A percentile compares a stretch with the other conserved stretches of the same genome.
These are phyloP conservation scores for Thalassarche chlororhynchos DNA, from an alignment of 2,113 vertebrate genomes.

Conservation along the genomic window DNA sequence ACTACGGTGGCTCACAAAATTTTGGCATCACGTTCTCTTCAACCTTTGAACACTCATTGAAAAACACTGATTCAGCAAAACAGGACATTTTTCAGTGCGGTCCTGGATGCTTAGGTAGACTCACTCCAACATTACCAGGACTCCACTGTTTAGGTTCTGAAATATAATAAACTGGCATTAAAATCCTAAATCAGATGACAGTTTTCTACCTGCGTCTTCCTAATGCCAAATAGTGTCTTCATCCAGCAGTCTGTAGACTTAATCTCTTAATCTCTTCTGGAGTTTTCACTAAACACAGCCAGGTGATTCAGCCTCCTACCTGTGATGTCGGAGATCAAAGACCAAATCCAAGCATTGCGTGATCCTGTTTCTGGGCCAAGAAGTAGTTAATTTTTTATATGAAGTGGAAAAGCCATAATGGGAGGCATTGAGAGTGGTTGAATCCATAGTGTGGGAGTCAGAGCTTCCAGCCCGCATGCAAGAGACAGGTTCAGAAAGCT, in stretches of 20 bases:
- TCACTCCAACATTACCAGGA: neutral
- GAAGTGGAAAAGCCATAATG: neutral
- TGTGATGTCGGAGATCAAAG: neutral
- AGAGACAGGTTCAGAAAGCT: neutral
- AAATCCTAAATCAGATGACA: neutral
- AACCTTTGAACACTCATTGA: neutral
- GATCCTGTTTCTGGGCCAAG: neutral
- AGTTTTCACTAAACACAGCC: neutral
- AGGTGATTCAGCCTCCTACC: neutral
- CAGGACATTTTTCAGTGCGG: neutral
- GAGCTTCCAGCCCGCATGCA: neutral
- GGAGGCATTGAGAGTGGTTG: neutral
- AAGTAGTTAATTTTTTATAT: neutral
- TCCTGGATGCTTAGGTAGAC: neutral
- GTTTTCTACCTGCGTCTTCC: neutral
- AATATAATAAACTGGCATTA: neutral
- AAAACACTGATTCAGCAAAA: neutral
- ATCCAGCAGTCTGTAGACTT: neutral
- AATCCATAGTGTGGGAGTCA: neutral
- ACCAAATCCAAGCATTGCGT: fast-evolving
- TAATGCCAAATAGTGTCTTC: neutral
- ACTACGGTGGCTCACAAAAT: neutral
- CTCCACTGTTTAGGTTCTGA: neutral
- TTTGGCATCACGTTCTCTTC: neutral
- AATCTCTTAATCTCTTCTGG: neutral